These are phyloP conservation scores for Triplophysa bombifrons DNA, from an alignment of 2,797 vertebrate genomes.

Conservation along the genomic window DNA sequence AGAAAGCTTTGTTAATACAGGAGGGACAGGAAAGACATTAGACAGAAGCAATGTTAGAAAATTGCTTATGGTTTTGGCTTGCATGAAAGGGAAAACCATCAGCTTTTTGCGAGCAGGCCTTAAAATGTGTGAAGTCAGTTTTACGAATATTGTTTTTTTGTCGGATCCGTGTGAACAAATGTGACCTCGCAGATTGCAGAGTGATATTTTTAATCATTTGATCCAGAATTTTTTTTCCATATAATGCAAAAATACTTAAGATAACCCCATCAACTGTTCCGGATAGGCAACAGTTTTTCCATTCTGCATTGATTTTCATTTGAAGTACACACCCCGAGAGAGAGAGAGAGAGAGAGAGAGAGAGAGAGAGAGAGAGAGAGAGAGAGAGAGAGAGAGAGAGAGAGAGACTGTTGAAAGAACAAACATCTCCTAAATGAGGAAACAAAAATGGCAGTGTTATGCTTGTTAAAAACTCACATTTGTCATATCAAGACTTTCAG, in stretches of 20 bases:
- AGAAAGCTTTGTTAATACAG: constrained; percentile 26
- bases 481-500: background rate
- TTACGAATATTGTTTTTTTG: background rate
- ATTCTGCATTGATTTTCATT: constrained; percentile 20
- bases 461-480: background rate
- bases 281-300: constrained; percentile 26
- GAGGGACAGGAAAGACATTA: constrained; percentile 16
- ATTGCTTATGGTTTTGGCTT: background rate
- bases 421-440: constrained; percentile 38
- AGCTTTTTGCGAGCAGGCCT: background rate
- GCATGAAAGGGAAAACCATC: constrained; percentile 10
- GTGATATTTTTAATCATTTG: too few relatives aligned
- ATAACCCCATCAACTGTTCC: constrained; percentile 31
- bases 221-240: too few relatives aligned
- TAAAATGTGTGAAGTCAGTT: background rate
- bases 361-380: too few relatives aligned
- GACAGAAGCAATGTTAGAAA: constrained; percentile 1
- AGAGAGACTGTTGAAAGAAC: constrained; percentile 12
- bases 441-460: constrained; percentile 5
- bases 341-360: background rate
- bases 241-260: too few relatives aligned
- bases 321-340: constrained; percentile 38
- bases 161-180: background rate
- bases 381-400: too few relatives aligned
- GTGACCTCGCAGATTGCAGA: background rate